Base-by-base conservation (phyloP, 2,797 vertebrate genomes). In the Orestias chungarensis region DNA sequence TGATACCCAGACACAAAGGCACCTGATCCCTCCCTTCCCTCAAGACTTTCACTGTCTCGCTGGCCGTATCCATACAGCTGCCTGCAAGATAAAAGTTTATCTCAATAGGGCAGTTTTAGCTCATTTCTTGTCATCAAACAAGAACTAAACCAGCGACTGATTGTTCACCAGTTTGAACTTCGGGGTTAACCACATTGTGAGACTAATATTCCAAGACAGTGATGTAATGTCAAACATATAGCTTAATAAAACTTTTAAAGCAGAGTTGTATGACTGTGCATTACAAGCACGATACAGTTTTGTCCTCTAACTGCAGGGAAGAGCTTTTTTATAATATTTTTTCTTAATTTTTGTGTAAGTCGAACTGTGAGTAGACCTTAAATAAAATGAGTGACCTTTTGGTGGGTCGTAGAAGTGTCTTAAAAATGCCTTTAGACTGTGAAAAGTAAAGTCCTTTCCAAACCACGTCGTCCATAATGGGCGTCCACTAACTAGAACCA, bases 401-500 rank as follows among this genome's bases (percentile, higher is more conserved):
- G 52, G 66, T 76, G 54, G 81, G 50, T 64, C 76, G 74, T 66
- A 82, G 70, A 82, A 81, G 55, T 62, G 75, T 87, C 73, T 80
- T 84, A 65, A 81, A 89, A 89, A 83, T 85, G 79, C 75, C 75
- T 66, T 88, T 35, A 80, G 86, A 90, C 92, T 92, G 91, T 92
- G 90, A 90, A 91, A 85, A 87, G 80, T 85, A 81, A 88, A 85
- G 84, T 87, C 83, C 76, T 74, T 86, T 87, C 87, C 84, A 87
- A 79, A 92, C 86, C 87, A 75, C 83, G 81, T 62, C 71, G 85
- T 87, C 80, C 80, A 79, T 88, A 87, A 87, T 76, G 88, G 84
- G 84, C 87, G 79, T 86, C 76, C 49, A 23, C 90, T 94, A 94
- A 94, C 87, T 65, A 76, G 72, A 91, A 92, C 84, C 93, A 93